Conservation (phyloP, 2,797 vertebrate species). For the Poecilia picta region DNA sequence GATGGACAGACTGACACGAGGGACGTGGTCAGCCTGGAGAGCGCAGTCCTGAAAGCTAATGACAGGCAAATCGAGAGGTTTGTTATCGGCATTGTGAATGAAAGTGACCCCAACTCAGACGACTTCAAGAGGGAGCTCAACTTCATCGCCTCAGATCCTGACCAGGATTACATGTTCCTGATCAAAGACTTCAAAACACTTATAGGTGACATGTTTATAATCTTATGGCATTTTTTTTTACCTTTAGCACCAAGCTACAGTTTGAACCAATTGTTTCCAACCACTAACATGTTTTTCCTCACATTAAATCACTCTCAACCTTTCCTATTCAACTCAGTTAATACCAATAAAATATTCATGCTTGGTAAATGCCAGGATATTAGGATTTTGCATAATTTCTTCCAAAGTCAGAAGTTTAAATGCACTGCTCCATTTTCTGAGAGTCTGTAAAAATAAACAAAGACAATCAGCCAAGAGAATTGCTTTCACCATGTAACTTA, state of each 20-base stretch:
- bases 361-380: not conserved
- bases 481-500: too few relatives aligned
- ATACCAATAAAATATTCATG: not conserved
- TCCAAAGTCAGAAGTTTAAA: not conserved
- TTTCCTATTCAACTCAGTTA: not conserved
- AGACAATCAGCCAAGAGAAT: too few relatives aligned
- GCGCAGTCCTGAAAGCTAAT: slow-evolving; percentile 73
- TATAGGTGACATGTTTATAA: slow-evolving; percentile 54
- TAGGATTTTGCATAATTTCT: not conserved
- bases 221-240: not conserved
- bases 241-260: not conserved
- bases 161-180: slow-evolving; percentile 80
- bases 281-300: not conserved
- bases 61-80: slow-evolving; percentile 80
- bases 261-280: not conserved
- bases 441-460: too few relatives aligned
- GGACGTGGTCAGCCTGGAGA: slow-evolving; percentile 76
- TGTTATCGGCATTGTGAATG: slow-evolving; percentile 86
- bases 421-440: not conserved
- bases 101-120: slow-evolving; percentile 77
- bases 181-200: slow-evolving; percentile 82
- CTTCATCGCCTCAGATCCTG: slow-evolving; percentile 84
- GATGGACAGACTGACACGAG: slow-evolving; percentile 85
- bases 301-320: not conserved
- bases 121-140: slow-evolving; percentile 84